phyloP scores from a whole-genome alignment of 1,140 invertebrate species.

The Tetramorium parvispinum region DNA sequence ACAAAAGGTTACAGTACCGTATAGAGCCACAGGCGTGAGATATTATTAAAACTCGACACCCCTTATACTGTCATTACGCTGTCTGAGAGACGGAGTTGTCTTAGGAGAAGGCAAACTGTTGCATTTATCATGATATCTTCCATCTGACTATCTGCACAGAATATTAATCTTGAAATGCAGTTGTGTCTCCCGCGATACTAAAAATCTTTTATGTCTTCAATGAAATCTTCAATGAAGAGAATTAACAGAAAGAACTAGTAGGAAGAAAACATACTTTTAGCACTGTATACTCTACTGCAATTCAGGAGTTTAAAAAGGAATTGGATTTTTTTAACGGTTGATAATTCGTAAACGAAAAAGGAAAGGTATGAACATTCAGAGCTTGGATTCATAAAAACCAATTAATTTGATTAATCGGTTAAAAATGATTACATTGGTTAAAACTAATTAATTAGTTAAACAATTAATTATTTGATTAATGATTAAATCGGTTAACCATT shows the following conservation, averaged over 20 bases:
- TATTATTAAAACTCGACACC: conserved; percentile 16
- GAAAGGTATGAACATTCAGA: background rate
- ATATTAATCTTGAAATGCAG: background rate
- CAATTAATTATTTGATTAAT: no score
- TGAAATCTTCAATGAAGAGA: background rate
- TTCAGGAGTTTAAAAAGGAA: background rate
- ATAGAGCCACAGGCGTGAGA: background rate
- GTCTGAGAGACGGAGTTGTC: background rate
- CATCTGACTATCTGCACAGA: background rate
- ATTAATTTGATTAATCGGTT: no score
- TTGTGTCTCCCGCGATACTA: background rate
- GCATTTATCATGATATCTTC: background rate
- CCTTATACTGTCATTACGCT: background rate
- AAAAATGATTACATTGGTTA: no score
- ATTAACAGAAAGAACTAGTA: background rate
- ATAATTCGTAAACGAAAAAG: background rate
- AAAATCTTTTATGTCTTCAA: background rate
- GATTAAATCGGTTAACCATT: no score
- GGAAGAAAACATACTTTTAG: background rate
- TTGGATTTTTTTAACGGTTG: background rate
- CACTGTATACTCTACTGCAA: background rate
- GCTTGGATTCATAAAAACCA: background rate
- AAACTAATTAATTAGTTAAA: no score
- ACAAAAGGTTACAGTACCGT: conserved; percentile 38
- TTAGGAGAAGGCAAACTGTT: background rate